Evolutionary conservation across 2,797 vertebrate genomes (phyloP).

Genomic region (Setipinna tenuifilis): DNA sequence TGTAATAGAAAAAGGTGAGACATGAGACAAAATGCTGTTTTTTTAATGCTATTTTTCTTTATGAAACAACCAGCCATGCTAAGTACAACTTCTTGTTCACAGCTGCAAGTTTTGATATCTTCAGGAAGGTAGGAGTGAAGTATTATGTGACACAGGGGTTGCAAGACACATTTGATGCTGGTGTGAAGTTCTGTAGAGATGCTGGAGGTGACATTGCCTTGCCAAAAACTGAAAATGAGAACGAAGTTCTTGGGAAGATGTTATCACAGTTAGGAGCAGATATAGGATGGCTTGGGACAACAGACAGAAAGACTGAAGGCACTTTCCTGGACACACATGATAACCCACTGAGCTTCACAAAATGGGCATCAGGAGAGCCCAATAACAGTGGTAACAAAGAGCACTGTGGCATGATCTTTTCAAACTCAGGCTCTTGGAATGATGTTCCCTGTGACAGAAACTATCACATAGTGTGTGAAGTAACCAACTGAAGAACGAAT

Average conservation of each 20-base stretch:
- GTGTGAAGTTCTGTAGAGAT: background rate
- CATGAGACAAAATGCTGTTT: background rate
- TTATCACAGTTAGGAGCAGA: background rate
- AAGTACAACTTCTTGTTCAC: background rate
- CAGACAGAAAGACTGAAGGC: constrained; percentile 9
- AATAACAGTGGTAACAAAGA: background rate
- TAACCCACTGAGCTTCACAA: background rate
- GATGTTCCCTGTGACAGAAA: background rate
- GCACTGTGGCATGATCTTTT: background rate
- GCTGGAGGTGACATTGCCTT: background rate
- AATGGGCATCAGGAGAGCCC: background rate
- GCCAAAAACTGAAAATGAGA: background rate
- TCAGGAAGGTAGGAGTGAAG: constrained; percentile 8
- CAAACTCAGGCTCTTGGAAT: background rate
- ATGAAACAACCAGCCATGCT: background rate
- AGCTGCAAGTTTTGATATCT: background rate
- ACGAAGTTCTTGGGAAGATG: background rate
- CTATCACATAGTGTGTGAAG: background rate
- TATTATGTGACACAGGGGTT: background rate
- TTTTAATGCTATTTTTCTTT: background rate
- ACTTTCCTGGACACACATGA: background rate
- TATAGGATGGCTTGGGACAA: background rate
- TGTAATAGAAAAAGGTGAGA: background rate
- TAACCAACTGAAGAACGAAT: background rate
- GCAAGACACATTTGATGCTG: background rate